phyloP scores from a whole-genome alignment of 1,140 invertebrate genomes.

The Eueides isabella region DNA sequence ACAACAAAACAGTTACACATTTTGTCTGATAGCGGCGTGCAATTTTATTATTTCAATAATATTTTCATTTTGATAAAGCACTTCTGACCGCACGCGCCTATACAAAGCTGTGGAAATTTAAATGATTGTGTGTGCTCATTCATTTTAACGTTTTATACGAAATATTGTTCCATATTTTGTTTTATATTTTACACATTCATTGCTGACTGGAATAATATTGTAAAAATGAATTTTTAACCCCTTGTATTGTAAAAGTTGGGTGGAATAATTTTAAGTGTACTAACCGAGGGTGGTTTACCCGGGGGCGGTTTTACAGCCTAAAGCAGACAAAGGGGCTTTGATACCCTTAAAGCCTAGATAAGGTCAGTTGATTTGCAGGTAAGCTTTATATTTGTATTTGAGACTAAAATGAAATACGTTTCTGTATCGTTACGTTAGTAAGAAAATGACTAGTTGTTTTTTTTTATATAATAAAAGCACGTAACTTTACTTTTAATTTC shows the following conservation, averaged over 20 bases:
- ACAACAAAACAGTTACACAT: background rate
- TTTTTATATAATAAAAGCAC: no score
- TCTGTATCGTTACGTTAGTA: background rate
- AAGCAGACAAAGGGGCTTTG: background rate
- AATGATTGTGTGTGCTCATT: constrained; percentile 7
- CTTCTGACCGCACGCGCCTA: background rate
- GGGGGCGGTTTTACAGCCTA: background rate
- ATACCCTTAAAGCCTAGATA: background rate
- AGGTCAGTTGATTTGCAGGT: background rate
- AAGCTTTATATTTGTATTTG: background rate
- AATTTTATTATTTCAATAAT: constrained; percentile 14
- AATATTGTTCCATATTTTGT: constrained; percentile 1
- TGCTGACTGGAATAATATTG: background rate
- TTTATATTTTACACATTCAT: constrained; percentile 1
- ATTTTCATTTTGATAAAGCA: constrained; percentile 12
- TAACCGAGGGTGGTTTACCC: background rate
- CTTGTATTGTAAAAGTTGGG: background rate
- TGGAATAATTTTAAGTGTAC: background rate
- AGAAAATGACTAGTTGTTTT: background rate
- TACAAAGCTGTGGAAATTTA: constrained; percentile 9
- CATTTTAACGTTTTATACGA: constrained; percentile 4
- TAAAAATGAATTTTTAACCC: background rate
- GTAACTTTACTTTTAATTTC: no score
- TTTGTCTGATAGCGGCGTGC: background rate
- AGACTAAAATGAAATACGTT: background rate